Conservation (phyloP, 2,113 vertebrate species). For the Lasiurus cinereus region DNA sequence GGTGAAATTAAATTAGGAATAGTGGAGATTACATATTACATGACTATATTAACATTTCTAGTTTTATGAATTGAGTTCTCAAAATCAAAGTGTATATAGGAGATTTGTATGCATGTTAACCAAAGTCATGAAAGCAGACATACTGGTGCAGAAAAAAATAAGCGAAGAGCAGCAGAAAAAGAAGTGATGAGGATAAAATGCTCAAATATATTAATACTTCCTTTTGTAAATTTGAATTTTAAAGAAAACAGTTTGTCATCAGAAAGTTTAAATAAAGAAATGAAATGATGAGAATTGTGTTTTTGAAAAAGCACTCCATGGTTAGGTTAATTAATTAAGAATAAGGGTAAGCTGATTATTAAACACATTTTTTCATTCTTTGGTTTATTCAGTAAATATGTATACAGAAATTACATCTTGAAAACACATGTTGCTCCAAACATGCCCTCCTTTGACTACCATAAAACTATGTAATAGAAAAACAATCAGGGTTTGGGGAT, state of each 20-base stretch:
- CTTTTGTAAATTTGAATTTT: background rate
- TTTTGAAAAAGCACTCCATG: background rate
- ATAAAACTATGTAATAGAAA: background rate
- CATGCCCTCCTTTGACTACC: background rate
- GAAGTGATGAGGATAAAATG: background rate
- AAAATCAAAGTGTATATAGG: background rate
- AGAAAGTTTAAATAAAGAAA: slow-evolving; percentile 3
- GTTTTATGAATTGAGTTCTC: background rate
- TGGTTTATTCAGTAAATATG: background rate
- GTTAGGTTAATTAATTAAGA: background rate
- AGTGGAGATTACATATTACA: background rate
- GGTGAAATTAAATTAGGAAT: background rate
- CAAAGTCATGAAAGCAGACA: background rate
- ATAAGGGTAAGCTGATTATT: background rate
- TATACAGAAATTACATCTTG: background rate
- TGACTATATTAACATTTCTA: background rate
- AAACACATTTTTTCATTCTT: background rate
- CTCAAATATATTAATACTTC: background rate
- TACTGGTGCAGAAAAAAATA: background rate
- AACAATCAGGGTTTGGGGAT: background rate
- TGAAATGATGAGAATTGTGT: background rate
- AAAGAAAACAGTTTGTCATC: background rate
- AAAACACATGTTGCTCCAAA: background rate
- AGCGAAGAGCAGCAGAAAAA: background rate
- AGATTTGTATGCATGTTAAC: background rate